These are phyloP conservation scores for Elaphurus davidianus DNA, from an alignment of 2,113 vertebrate species.

Conservation along the genomic window DNA sequence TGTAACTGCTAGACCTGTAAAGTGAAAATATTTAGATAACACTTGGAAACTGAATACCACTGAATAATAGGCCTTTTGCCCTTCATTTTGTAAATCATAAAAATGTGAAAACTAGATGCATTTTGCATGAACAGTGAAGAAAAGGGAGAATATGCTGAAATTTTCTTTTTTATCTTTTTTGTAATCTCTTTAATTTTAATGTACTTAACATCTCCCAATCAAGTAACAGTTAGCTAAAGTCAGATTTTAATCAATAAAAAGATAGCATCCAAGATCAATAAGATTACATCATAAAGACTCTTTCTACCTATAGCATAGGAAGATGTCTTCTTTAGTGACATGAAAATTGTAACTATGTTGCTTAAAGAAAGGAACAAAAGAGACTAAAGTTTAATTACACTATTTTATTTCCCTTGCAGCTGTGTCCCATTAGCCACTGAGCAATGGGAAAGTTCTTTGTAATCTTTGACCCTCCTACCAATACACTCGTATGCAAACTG, in stretches of 20 bases:
- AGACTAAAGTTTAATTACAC: constrained; percentile 72
- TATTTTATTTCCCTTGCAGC: constrained; percentile 72
- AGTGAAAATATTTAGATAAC: background rate
- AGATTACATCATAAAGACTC: background rate
- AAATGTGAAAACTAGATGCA: background rate
- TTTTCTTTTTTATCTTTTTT: constrained; percentile 1
- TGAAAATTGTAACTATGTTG: constrained; percentile 53
- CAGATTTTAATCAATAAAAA: constrained; percentile 24
- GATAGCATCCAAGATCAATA: background rate
- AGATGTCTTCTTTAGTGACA: constrained; percentile 42
- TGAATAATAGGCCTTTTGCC: background rate
- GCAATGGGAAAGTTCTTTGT: constrained; percentile 45
- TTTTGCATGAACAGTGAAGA: background rate
- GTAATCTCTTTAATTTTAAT: background rate
- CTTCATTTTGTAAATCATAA: background rate
- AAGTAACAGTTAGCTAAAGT: background rate
- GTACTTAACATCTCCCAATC: background rate
- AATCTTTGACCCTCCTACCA: constrained; percentile 71
- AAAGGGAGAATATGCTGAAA: background rate
- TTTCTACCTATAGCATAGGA: background rate
- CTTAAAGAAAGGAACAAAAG: constrained; percentile 44
- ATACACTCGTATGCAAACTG: constrained; percentile 57
- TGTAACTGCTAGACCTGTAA: background rate
- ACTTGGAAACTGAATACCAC: background rate
- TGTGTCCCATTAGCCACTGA: constrained; percentile 65